Conservation (phyloP, 2,888 invertebrate genomes). For the Augochlorella aurata region DNA sequence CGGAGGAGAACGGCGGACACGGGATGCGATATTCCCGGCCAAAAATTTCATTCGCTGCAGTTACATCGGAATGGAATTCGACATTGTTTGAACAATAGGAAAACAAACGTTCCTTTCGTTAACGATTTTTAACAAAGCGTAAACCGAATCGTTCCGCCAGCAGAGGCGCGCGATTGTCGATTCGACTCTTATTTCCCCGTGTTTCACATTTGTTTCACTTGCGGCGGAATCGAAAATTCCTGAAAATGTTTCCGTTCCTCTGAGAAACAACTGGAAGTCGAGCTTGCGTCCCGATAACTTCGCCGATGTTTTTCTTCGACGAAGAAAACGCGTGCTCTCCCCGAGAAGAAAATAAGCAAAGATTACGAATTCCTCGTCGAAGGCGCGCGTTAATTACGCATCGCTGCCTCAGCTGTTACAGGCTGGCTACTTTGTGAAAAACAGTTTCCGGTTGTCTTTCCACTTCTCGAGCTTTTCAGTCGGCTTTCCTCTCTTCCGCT, state of each 20-base stretch:
- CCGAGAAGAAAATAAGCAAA: background rate
- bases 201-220: background rate
- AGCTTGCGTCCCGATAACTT: background rate
- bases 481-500: background rate
- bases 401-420: background rate
- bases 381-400: background rate
- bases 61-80: background rate
- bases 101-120: slow-evolving; percentile 6
- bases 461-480: background rate
- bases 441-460: background rate
- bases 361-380: background rate
- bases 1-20: background rate
- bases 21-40: background rate
- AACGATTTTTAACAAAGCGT: background rate
- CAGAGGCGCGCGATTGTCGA: background rate
- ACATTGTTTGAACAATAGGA: slow-evolving; percentile 5
- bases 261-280: too few species aligned
- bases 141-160: background rate
- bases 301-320: background rate
- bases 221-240: background rate
- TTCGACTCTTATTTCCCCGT: background rate
- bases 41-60: background rate
- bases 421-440: background rate
- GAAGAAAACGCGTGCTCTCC: background rate
- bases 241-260: background rate